Conservation (phyloP, 2,113 vertebrate species). For the Lophius piscatorius region DNA sequence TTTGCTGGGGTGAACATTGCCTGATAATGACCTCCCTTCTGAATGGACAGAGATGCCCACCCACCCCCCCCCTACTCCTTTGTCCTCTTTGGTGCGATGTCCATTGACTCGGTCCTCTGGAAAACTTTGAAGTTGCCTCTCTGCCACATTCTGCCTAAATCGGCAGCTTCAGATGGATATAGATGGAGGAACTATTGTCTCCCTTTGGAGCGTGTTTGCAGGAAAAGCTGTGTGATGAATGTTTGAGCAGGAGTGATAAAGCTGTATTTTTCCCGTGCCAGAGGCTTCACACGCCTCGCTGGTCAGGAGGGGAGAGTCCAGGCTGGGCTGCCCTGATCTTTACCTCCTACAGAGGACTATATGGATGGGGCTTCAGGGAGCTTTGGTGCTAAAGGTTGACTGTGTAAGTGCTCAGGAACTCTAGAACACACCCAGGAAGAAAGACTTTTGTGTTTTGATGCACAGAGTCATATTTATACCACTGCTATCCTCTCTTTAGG, state of each 20-base stretch:
- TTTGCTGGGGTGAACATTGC: constrained; percentile 64
- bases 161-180: constrained; percentile 67
- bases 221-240: constrained; percentile 73
- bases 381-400: constrained; percentile 50
- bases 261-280: constrained; percentile 70
- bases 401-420: constrained; percentile 32
- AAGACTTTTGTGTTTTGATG: constrained; percentile 18
- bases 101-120: constrained; percentile 26
- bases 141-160: constrained; percentile 72
- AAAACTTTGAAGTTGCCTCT: constrained; percentile 73
- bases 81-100: constrained; percentile 43
- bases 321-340: constrained; percentile 55
- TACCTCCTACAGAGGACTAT: constrained; percentile 46
- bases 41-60: constrained; percentile 65
- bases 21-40: constrained; percentile 81
- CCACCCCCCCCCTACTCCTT: constrained; percentile 32
- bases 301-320: constrained; percentile 57
- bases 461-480: constrained; percentile 7
- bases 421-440: constrained; percentile 33
- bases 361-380: constrained; percentile 59
- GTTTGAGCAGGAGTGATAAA: constrained; percentile 73
- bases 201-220: constrained; percentile 62
- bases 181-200: constrained; percentile 60
- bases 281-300: constrained; percentile 66
- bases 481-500: constrained; percentile 15